Conservation (phyloP, 2,888 invertebrate species). For the Phyllotreta striolata region DNA sequence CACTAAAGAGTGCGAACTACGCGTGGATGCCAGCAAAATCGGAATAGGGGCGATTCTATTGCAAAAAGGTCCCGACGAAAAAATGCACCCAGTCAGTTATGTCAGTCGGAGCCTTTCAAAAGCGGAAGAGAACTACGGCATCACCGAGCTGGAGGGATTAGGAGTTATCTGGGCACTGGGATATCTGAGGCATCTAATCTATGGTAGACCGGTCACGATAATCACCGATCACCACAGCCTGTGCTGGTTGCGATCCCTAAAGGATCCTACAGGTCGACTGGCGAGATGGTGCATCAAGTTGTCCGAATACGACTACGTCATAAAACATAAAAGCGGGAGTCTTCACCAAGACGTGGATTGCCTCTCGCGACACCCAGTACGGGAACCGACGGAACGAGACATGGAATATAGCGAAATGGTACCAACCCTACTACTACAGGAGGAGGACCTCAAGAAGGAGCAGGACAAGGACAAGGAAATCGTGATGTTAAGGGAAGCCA, state of each 20-base stretch:
- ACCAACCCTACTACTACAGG: neutral
- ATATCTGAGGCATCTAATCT: constrained; percentile 4
- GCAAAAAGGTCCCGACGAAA: neutral
- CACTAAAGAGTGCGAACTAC: no score
- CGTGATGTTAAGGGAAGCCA: neutral
- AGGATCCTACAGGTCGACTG: neutral
- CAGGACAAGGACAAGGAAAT: neutral
- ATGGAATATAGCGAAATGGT: neutral
- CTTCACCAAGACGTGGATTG: neutral
- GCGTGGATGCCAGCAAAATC: no score
- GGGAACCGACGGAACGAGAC: neutral
- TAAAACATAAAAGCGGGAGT: no score
- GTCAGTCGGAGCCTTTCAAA: constrained; percentile 12
- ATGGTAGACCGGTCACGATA: constrained; percentile 12
- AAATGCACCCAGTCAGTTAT: neutral
- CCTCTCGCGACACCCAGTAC: neutral
- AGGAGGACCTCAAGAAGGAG: neutral
- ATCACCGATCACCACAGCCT: constrained; percentile 12
- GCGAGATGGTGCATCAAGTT: no score
- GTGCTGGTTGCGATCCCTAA: constrained; percentile 10
- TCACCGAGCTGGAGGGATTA: constrained; percentile 7
- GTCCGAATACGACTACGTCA: no score
- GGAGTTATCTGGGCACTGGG: constrained; percentile 8
- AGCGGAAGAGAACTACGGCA: constrained; percentile 2
- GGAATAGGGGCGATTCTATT: no score